Evolutionary conservation across 1,140 invertebrate genomes (phyloP), one percentile per base, ranked within the genome.

Genomic region (Drosophila navojoa): DNA sequence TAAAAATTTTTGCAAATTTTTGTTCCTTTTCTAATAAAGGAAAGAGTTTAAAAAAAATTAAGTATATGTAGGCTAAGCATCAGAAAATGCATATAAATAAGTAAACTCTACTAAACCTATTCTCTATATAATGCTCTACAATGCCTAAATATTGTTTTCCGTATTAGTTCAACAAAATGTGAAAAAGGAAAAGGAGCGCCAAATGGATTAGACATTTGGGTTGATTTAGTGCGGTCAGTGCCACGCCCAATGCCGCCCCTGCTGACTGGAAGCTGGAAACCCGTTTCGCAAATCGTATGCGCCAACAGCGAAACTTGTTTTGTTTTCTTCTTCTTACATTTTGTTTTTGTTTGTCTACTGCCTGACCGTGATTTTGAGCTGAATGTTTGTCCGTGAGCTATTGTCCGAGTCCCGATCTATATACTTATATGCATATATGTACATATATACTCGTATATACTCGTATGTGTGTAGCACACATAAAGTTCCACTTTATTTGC

Each of bases 351-450:
- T 44, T 38, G 15, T 32, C 32, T 42, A 59, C 47, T 47, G 75
- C 61, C 68, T 86, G 82, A 87, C 81, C 81, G 79, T 86, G 81
- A 86, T 86, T 86, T 87, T 78, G 76, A 71, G 71, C 64, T 67
- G 71, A 59, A 62, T 81, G 70, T 78, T 81, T 86, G 78, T 29
- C 68, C 67, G 53, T 70, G 45, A 69, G 79, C 71, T 81, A 70
- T 81, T 81, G 79, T 81, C 63, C 63, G 45, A 61, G 62, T 64
- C 40, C 49, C 73, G 58, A 81, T 80, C 61, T 22, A 27, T 44
- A 44, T 42, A 15, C 19, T 22, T 16, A 32, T 13, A 42, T 3
- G n/a, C 13, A 58, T 9, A 9, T 10, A 59, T 1, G 45, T 9
- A 38, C 7, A 45, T n/a, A 27, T 29, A 35, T 25, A 15, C 3